These are phyloP conservation scores for Cheumatopsyche charites DNA, from an alignment of 1,140 invertebrate genomes.

Conservation along the genomic window DNA sequence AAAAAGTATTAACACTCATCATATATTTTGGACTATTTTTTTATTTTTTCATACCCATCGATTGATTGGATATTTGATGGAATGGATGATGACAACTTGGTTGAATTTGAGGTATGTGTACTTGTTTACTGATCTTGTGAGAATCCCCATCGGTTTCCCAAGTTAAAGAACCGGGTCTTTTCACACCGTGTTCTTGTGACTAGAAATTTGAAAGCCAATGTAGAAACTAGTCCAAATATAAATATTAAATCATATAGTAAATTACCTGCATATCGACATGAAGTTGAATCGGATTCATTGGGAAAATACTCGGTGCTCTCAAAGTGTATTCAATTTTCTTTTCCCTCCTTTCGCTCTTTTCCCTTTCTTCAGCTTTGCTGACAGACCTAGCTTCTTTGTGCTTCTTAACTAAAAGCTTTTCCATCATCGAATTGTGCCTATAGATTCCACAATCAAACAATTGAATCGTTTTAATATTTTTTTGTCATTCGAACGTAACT, in stretches of 20 bases:
- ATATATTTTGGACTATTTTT: too few relatives aligned
- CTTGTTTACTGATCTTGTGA: slow-evolving; percentile 23
- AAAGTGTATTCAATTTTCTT: slow-evolving; percentile 29
- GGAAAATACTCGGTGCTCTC: background rate
- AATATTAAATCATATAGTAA: background rate
- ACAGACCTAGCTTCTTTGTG: slow-evolving; percentile 68
- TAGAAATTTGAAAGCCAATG: background rate
- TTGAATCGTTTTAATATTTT: background rate
- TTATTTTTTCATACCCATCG: too few relatives aligned
- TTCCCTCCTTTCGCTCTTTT: slow-evolving; percentile 49
- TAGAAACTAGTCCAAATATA: background rate
- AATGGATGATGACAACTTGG: background rate
- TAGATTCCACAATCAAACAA: slow-evolving; percentile 47
- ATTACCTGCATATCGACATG: background rate
- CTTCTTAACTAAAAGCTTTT: slow-evolving; percentile 74
- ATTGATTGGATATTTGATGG: too few relatives aligned
- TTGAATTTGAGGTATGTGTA: background rate
- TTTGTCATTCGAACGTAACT: too few relatives aligned
- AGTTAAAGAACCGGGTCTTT: slow-evolving; percentile 8
- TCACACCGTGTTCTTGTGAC: slow-evolving; percentile 21
- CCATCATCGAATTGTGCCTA: slow-evolving; percentile 79
- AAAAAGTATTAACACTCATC: too few relatives aligned
- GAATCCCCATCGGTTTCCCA: slow-evolving; percentile 18
- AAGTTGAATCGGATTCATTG: background rate
- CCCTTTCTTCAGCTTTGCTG: slow-evolving; percentile 57